Percentiles rank a stretch among this genome's conserved stretches.
phyloP scores from a whole-genome alignment of 35 echinoderm and acorn worm species.

The Apostichopus californicus region DNA sequence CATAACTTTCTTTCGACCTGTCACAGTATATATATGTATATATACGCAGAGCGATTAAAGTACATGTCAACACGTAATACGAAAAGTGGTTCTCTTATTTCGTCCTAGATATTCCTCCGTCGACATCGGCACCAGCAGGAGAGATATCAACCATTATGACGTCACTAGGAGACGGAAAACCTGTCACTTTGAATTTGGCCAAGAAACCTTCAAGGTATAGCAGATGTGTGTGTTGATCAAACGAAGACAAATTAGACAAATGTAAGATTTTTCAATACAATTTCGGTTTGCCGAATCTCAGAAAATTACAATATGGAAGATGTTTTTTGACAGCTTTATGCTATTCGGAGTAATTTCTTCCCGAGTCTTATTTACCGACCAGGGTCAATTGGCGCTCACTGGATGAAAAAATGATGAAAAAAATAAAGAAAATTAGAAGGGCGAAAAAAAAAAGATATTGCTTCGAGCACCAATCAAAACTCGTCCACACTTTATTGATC shows the following conservation, averaged over 20 bases:
- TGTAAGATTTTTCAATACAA: conserved; percentile 11
- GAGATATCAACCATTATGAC: not conserved
- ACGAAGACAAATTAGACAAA: not conserved
- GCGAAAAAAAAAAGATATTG: not conserved
- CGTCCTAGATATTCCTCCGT: not conserved
- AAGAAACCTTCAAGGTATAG: conserved; percentile 20
- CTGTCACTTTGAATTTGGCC: conserved; percentile 23
- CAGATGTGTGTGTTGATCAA: conserved; percentile 47
- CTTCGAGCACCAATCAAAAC: not conserved
- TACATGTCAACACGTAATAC: not conserved
- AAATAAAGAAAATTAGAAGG: not conserved
- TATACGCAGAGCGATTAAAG: not conserved
- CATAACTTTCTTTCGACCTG: not conserved
- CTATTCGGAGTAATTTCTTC: not conserved
- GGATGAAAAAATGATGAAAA: too few relatives aligned
- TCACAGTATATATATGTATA: too few relatives aligned
- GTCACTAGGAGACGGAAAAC: not conserved
- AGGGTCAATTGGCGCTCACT: conserved; percentile 6
- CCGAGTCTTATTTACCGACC: conserved; percentile 19
- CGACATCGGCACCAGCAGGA: not conserved
- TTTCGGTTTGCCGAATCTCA: conserved; percentile 12
- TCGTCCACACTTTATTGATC: not conserved
- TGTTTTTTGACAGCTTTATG: conserved; percentile 29
- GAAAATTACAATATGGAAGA: conserved; percentile 44
- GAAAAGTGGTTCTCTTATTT: not conserved